These are phyloP conservation scores for Heterocephalus glaber DNA, from an alignment of 2,113 vertebrate genomes.

Conservation along the genomic window DNA sequence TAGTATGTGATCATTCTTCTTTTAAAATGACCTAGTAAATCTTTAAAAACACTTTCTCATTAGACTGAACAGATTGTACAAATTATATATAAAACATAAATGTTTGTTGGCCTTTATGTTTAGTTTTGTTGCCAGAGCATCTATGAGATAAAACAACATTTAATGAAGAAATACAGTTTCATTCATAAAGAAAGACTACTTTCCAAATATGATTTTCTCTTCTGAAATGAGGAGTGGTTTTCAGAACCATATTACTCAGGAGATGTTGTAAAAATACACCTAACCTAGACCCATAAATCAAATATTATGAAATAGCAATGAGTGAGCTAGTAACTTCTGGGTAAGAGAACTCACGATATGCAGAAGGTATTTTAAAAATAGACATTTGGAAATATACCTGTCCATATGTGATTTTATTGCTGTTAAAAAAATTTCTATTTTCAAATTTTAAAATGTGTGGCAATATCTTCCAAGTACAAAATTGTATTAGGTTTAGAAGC, in stretches of 20 bases:
- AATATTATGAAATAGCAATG: constrained; percentile 11
- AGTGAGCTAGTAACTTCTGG: neutral
- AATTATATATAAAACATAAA: neutral
- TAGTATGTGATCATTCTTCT: neutral
- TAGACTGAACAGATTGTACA: neutral
- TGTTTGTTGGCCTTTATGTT: neutral
- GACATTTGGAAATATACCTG: constrained; percentile 8
- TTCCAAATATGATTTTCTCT: neutral
- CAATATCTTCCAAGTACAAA: constrained; percentile 21
- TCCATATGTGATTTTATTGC: neutral
- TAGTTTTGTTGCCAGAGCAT: too few species aligned
- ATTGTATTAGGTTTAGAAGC: neutral
- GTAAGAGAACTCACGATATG: neutral
- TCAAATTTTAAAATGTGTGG: constrained; percentile 15
- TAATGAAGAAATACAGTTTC: neutral
- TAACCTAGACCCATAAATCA: neutral
- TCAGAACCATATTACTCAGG: neutral
- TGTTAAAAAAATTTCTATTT: neutral
- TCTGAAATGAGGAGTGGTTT: neutral
- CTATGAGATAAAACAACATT: neutral
- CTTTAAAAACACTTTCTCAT: neutral
- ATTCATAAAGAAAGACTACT: neutral
- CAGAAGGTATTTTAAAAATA: neutral
- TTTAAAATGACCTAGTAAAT: neutral
- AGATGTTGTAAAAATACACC: neutral